These are phyloP conservation scores for Onychostruthus taczanowskii DNA, from an alignment of 2,113 vertebrate species.

Conservation along the genomic window DNA sequence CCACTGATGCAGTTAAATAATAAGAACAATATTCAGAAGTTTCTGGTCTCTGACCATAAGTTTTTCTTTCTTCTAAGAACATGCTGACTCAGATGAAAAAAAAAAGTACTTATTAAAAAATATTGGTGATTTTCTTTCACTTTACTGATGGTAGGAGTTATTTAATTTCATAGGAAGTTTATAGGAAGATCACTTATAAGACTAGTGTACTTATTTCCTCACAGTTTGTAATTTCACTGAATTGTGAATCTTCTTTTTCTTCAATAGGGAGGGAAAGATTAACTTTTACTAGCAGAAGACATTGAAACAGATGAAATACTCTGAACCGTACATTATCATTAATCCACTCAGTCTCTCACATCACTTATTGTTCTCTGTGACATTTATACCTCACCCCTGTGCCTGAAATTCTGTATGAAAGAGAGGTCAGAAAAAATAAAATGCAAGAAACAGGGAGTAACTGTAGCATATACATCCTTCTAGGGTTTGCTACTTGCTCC, in stretches of 20 bases:
- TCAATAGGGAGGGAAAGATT: neutral
- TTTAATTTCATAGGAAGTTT: neutral
- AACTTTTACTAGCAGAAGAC: neutral
- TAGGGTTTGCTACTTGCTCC: neutral
- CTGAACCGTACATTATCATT: neutral
- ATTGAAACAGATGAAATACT: neutral
- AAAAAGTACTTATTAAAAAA: neutral
- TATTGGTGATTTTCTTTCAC: neutral
- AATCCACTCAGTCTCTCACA: neutral
- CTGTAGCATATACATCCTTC: accelerated
- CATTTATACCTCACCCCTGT: neutral
- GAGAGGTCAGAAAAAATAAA: neutral
- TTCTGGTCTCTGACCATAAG: neutral
- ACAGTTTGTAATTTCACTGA: neutral
- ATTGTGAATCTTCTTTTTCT: neutral
- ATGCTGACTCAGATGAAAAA: neutral
- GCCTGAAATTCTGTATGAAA: neutral
- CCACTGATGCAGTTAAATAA: neutral
- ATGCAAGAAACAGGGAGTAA: accelerated
- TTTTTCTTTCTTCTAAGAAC: neutral
- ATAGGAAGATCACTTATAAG: neutral
- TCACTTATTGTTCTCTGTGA: neutral
- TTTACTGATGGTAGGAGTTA: neutral
- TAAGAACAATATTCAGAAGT: neutral
- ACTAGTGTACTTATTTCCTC: neutral